Evolutionary conservation across 2,888 invertebrate species (phyloP).

Genomic region (Ceramica pisi): DNA sequence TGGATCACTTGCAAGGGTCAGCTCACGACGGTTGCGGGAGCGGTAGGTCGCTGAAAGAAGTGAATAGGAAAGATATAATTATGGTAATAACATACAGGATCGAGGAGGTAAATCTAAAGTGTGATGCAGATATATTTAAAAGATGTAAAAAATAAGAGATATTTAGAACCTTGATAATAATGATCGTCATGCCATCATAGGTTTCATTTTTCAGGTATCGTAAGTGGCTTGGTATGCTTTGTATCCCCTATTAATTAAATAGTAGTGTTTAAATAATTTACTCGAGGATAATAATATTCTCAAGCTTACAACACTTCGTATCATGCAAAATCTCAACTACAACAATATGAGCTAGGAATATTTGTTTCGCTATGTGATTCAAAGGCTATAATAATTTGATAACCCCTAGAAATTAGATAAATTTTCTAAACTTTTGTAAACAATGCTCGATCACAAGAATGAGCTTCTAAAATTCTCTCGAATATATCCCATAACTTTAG

Average conservation of each 20-base stretch:
- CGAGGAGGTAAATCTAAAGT: too few relatives aligned
- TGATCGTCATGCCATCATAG: background rate
- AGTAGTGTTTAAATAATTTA: too few relatives aligned
- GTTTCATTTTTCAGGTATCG: too few relatives aligned
- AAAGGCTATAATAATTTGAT: background rate
- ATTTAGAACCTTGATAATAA: background rate
- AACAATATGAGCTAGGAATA: background rate
- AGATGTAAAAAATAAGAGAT: background rate
- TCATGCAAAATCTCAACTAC: too few relatives aligned
- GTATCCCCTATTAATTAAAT: too few relatives aligned
- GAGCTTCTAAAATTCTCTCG: background rate
- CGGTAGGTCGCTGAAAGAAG: constrained; percentile 93
- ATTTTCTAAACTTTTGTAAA: background rate
- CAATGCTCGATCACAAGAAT: background rate
- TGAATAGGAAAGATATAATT: background rate
- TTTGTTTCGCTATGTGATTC: background rate
- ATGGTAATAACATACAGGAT: background rate
- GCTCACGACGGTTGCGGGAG: constrained; percentile 91
- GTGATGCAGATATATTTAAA: too few relatives aligned
- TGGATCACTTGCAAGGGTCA: constrained; percentile 70
- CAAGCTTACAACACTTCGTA: too few relatives aligned
- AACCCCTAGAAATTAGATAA: too few relatives aligned
- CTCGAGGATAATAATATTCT: too few relatives aligned
- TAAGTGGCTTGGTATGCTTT: too few relatives aligned
- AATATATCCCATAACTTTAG: background rate